Evolutionary conservation across 92 coral and sea anemone genomes (phyloP).

Genomic region (Anthopleura xanthogrammica): DNA sequence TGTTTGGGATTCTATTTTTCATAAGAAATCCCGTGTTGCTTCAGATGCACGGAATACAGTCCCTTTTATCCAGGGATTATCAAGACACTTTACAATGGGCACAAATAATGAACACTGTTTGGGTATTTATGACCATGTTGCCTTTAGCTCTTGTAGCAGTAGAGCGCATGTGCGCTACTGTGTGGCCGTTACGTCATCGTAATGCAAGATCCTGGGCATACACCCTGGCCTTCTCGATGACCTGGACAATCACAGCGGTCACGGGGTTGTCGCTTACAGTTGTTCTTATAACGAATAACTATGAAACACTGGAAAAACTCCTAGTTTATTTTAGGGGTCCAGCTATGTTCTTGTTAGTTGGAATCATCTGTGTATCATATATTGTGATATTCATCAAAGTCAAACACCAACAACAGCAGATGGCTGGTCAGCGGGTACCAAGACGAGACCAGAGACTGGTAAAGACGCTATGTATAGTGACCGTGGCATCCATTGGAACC

Average conservation of each 20-base stretch:
- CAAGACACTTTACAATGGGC: no score
- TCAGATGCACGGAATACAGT: no score
- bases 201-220: background rate
- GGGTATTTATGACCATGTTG: no score
- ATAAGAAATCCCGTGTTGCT: no score
- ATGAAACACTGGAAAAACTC: no score
- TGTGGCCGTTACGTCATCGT: conserved; percentile 11
- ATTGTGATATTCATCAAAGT: background rate
- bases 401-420: background rate
- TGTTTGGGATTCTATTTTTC: background rate
- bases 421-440: background rate
- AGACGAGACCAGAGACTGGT: background rate
- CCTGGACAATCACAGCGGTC: no score
- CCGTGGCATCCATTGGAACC: conserved; percentile 10
- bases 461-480: conserved; percentile 6
- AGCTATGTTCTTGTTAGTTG: background rate
- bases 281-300: no score
- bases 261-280: no score
- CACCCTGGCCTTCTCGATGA: background rate
- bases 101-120: no score
- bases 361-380: background rate
- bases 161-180: conserved; percentile 28
- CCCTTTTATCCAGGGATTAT: no score
- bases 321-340: no score
- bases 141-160: conserved; percentile 11